A percentile compares a stretch with the other conserved stretches of the same genome.
phyloP scores from a whole-genome alignment of 2,797 vertebrate species.

The Pipistrellus nathusii region DNA sequence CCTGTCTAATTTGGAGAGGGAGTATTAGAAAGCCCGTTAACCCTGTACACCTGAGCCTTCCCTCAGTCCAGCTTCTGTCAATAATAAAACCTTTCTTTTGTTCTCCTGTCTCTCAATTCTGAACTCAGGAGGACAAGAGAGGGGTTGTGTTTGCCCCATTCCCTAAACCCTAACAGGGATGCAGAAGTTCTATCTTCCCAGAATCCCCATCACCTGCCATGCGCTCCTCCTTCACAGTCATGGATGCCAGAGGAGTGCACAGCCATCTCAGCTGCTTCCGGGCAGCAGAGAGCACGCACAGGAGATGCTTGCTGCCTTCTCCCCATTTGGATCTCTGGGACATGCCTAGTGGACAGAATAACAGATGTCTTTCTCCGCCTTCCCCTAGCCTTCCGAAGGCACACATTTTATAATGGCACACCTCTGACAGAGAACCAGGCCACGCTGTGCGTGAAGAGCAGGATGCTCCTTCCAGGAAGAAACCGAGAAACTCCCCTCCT shows the following conservation, averaged over 20 bases:
- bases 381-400: background rate
- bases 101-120: background rate
- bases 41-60: background rate
- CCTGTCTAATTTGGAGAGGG: background rate
- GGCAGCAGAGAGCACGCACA: background rate
- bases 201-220: background rate
- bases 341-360: background rate
- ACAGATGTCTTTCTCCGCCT: background rate
- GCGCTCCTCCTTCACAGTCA: background rate
- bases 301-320: background rate
- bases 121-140: background rate
- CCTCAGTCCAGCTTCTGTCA: background rate
- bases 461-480: background rate
- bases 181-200: background rate
- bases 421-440: background rate
- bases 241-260: background rate
- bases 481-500: background rate
- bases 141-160: too few relatives aligned
- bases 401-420: background rate
- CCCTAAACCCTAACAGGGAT: background rate
- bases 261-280: background rate
- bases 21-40: background rate
- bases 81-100: background rate
- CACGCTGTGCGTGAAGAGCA: background rate
- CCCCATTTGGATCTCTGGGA: background rate